A percentile compares a stretch with the other conserved stretches of the same genome.
These are phyloP conservation scores for Sparidentex hasta DNA, from an alignment of 2,797 vertebrate genomes.

Conservation along the genomic window DNA sequence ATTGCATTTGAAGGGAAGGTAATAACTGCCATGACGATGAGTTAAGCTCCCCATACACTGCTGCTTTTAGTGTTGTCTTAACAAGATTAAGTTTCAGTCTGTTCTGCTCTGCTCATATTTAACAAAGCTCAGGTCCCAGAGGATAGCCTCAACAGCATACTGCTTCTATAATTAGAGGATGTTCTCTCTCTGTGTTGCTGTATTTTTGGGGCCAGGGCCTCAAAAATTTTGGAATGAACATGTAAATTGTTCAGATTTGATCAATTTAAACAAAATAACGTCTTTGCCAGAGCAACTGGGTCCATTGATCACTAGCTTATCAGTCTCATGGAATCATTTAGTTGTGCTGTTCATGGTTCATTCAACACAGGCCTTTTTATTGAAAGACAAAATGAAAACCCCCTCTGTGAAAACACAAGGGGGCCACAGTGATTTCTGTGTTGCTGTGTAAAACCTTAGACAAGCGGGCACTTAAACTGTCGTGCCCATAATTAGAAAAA, in stretches of 20 bases:
- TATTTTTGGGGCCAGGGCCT: conserved; percentile 17
- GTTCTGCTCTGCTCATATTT: conserved; percentile 34
- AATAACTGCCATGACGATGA: conserved; percentile 20
- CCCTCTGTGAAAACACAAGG: no score
- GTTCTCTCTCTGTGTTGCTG: conserved; percentile 20
- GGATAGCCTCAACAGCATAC: conserved; percentile 47
- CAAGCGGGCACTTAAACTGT: no score
- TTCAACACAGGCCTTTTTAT: not conserved
- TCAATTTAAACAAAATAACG: conserved; percentile 12
- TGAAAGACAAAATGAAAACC: no score
- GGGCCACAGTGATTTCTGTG: no score
- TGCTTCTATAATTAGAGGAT: conserved; percentile 64
- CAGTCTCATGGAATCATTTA: not conserved
- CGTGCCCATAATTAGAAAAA: no score
- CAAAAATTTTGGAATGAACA: conserved; percentile 31
- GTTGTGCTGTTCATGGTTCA: not conserved
- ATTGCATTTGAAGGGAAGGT: conserved; percentile 9
- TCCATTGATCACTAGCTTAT: not conserved
- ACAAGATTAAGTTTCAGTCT: conserved; percentile 37
- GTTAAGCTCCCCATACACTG: conserved; percentile 12
- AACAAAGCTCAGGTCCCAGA: conserved; percentile 52
- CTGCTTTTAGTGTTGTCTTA: conserved; percentile 47
- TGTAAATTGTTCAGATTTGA: conserved; percentile 27
- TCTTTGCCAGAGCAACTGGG: not conserved
- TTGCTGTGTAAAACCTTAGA: no score